phyloP scores from a whole-genome alignment of 2,888 invertebrate species.

The Ornithoptera alexandrae region DNA sequence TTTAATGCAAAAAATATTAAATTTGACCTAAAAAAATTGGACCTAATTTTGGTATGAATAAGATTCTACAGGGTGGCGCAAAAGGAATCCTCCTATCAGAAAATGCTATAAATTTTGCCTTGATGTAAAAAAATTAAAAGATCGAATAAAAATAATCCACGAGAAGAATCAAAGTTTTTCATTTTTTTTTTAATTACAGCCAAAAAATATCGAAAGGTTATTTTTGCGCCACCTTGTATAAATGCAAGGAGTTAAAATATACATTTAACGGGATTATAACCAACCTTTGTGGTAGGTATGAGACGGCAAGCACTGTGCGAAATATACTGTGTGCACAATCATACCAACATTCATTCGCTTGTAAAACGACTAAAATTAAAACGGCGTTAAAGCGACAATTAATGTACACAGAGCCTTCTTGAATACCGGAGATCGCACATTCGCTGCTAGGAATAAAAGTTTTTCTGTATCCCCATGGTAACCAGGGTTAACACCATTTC shows the following conservation, averaged over 20 bases:
- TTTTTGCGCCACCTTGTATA: too few species aligned
- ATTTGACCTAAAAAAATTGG: too few species aligned
- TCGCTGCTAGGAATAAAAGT: background rate
- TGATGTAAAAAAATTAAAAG: too few species aligned
- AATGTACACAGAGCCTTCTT: constrained; percentile 9
- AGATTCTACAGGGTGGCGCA: too few species aligned
- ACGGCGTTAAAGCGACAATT: constrained; percentile 6
- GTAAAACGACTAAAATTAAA: constrained; percentile 1
- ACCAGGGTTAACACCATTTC: constrained; percentile 6
- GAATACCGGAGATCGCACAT: constrained; percentile 6
- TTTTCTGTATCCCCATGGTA: background rate
- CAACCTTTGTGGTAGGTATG: background rate
- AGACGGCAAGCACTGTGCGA: background rate
- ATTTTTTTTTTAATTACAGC: too few species aligned
- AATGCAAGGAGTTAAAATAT: background rate
- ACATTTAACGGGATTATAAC: background rate
- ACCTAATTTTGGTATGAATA: too few species aligned
- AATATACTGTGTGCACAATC: background rate
- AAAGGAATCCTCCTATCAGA: too few species aligned
- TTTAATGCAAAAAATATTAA: too few species aligned
- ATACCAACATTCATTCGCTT: background rate
- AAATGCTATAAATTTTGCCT: too few species aligned
- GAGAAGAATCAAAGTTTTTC: too few species aligned
- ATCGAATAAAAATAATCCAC: too few species aligned
- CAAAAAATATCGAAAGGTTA: too few species aligned